Evolutionary conservation across 35 echinoderm and acorn worm species (phyloP).

Genomic region (Stichopus chloronotus): DNA sequence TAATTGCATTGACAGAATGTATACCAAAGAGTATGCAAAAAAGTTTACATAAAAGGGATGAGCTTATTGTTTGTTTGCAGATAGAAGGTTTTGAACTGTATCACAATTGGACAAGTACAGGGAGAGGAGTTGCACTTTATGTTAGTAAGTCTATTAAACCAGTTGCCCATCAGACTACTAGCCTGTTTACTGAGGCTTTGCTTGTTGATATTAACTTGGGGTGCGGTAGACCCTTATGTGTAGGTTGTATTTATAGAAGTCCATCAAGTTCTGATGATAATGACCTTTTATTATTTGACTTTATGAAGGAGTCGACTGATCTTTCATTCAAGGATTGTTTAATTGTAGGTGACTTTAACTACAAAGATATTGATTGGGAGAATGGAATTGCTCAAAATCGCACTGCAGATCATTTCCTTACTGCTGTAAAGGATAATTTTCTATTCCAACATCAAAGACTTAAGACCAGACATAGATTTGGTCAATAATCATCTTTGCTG

Average conservation of each 20-base stretch:
- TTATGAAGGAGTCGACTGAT: conserved; percentile 25
- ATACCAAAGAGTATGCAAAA: conserved; percentile 23
- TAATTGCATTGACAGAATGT: conserved; percentile 40
- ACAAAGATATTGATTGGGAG: conserved; percentile 20
- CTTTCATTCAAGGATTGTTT: conserved; percentile 30
- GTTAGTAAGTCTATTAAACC: conserved; percentile 1
- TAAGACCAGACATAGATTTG: conserved; percentile 1
- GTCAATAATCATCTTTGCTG: conserved; percentile 24
- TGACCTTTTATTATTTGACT: neutral
- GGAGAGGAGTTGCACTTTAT: conserved; percentile 31
- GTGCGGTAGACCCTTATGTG: conserved; percentile 1
- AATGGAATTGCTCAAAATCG: neutral
- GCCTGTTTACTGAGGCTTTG: conserved; percentile 12
- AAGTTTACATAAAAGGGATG: neutral
- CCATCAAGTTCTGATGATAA: conserved; percentile 43
- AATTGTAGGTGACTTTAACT: conserved; percentile 29
- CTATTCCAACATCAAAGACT: neutral
- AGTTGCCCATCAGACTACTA: neutral
- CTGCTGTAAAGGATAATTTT: conserved; percentile 21
- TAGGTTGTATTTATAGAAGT: conserved; percentile 47
- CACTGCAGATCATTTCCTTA: neutral
- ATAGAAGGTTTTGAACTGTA: conserved; percentile 37
- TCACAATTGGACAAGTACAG: neutral
- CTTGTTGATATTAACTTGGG: conserved; percentile 1
- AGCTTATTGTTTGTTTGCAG: conserved; percentile 33